Evolutionary conservation across 2,113 vertebrate genomes (phyloP).

Genomic region (Sinocyclocheilus maitianheensis): DNA sequence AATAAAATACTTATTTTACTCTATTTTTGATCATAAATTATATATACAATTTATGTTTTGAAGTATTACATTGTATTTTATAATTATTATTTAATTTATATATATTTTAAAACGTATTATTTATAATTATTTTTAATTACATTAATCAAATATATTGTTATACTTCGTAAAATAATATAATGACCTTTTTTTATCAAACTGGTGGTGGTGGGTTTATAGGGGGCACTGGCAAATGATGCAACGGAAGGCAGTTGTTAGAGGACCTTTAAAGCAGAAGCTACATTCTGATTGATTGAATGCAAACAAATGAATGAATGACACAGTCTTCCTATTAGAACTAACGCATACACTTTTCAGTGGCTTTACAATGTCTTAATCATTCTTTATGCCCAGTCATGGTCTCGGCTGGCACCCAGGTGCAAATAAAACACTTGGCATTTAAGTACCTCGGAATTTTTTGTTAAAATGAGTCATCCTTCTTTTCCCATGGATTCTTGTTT

Average conservation of each 20-base stretch:
- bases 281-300: background rate
- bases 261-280: background rate
- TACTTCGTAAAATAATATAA: too few species aligned
- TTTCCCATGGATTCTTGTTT: conserved; percentile 20
- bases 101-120: too few species aligned
- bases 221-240: background rate
- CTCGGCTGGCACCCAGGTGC: background rate
- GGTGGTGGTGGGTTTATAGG: background rate
- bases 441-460: background rate
- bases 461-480: conserved; percentile 33
- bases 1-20: background rate
- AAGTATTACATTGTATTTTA: background rate
- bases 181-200: too few species aligned
- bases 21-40: background rate
- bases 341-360: background rate
- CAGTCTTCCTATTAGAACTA: background rate
- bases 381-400: background rate
- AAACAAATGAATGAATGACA: background rate
- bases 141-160: too few species aligned
- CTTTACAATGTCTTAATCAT: background rate
- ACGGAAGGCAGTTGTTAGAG: background rate
- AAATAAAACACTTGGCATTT: conserved; percentile 33
- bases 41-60: background rate
- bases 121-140: too few species aligned
- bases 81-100: background rate